Base-by-base conservation (phyloP, 2,888 invertebrate species). In the Drosophila monieri region DNA sequence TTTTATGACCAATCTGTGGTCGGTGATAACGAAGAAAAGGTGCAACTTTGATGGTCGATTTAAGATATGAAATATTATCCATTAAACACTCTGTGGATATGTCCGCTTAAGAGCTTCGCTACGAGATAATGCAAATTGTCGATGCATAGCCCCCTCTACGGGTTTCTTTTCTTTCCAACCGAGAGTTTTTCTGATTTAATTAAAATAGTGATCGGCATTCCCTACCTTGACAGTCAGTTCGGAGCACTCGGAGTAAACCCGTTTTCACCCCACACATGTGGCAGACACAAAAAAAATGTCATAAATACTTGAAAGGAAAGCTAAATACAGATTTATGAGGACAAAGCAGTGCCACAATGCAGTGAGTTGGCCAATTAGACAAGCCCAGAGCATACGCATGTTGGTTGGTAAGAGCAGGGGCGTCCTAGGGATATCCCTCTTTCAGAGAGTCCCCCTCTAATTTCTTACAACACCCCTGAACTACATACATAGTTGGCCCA, bases 291-390 rank as follows among this genome's bases (percentile, higher is more conserved):
- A 41, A 30, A 61, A 51, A 37, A 23, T 54, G 51, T 64, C 67
- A 57, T 49, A 67, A 67, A 67, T 67, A 68, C 64, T 51, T 64
- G 62, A 64, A 62, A 64, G 64, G 62, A 64, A 64, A 64, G 68
- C 59, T 59, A 69, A 68, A 59, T 68, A 58, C 68, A 68, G 69
- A 68, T 59, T 68, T 54, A 66, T 37, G 55, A 61, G 54, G 61
- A 55, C 52, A 52, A 67, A 37, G 68, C 47, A 62, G 41, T 65
- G 49, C n/a, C 66, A 55, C 52, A 52, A 67, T 43, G 68, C 47
- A 62, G 41, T 65, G 49, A 62, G 54, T 62, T 65, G 73, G 56
- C 76, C 81, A 78, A 78, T 81, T 78, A 81, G 81, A 73, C 78
- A 80, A 60, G 78, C 81, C 39, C 47, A 72, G 53, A 67, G 41